Evolutionary conservation across 2,113 vertebrate species (phyloP).

Genomic region (Lampris megalopsis): DNA sequence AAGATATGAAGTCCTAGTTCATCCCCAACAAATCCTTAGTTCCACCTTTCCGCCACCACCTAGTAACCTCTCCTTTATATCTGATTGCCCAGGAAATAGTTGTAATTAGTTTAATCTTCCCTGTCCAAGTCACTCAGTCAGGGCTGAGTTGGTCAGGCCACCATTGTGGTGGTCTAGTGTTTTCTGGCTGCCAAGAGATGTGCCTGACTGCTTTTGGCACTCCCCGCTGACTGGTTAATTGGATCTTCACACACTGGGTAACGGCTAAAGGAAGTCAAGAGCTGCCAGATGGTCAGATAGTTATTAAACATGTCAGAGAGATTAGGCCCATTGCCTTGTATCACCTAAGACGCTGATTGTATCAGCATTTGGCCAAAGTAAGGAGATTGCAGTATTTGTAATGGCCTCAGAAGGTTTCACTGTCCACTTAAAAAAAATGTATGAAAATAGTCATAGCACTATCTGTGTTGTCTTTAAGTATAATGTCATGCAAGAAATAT

Average conservation of each 20-base stretch:
- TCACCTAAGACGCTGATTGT: conserved; percentile 43
- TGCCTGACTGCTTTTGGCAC: conserved; percentile 83
- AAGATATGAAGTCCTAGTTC: conserved; percentile 72
- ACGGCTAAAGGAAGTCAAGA: conserved; percentile 81
- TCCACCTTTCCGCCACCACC: conserved; percentile 46
- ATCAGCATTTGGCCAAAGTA: conserved; percentile 9
- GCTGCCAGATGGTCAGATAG: conserved; percentile 70
- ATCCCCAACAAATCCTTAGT: conserved; percentile 19
- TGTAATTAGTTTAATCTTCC: conserved; percentile 89
- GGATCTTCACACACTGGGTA: conserved; percentile 90
- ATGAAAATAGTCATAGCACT: conserved; percentile 2
- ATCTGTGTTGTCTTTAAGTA: too few relatives aligned
- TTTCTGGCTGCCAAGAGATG: conserved; percentile 78
- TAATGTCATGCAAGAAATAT: background rate
- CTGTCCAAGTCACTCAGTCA: conserved; percentile 71
- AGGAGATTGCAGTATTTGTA: conserved; percentile 41
- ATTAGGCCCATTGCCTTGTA: conserved; percentile 73
- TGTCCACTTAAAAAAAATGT: conserved; percentile 13
- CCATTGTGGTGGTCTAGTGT: conserved; percentile 77
- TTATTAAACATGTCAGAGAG: conserved; percentile 87
- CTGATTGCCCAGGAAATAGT: conserved; percentile 78
- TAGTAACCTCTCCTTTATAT: conserved; percentile 77
- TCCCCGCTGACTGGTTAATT: conserved; percentile 90
- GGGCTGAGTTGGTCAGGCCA: conserved; percentile 70
- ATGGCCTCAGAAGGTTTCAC: conserved; percentile 15